Evolutionary conservation across 1,140 invertebrate genomes (phyloP), one percentile per base, ranked within the genome.

Genomic region (Drosophila sp.): DNA sequence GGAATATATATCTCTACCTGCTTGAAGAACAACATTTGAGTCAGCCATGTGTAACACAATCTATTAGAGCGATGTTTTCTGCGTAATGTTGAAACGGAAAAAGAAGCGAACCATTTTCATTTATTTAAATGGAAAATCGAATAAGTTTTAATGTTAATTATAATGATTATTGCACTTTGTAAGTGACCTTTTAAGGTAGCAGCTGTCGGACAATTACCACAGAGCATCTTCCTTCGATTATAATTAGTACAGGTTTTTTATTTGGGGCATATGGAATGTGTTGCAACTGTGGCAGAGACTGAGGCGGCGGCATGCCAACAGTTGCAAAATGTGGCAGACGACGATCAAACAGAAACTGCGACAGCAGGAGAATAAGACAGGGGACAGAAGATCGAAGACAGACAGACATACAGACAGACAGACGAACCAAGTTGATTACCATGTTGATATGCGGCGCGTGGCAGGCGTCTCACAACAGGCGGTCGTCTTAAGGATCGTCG

Each of bases 361-460:
- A 76, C 75, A 77, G 70, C 65, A 78, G 78, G 72, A 66, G 61
- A 48, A 78, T 27, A 50, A 62, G 27, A 45, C n/a, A 14, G 0
- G 32, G 8, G 46, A 27, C 46, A 27, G 14, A 43, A 7, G 21
- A 21, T 9, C n/a, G n/a, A n/a, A n/a, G n/a, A n/a, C n/a, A n/a
- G n/a, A n/a, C n/a, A 32, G 21, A 53, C 50, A 61, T 34, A 59
- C n/a, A 41, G 48, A 45, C 8, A 5, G 14, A 38, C 21, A 34
- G 11, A 27, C 21, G 32, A 65, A 62, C 63, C 14, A n/a, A 48
- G 65, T 61, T 77, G 83, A 89, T 89, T 89, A 83, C 83, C 84
- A 89, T 87, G 83, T 83, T 89, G 76, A 89, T 89, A 83, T 80
- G 84, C 84, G 83, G 83, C 83, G 84, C 83, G 83, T 89, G 83